Base-by-base conservation (phyloP, 2,113 vertebrate genomes). In the Odocoileus hemionus region DNA sequence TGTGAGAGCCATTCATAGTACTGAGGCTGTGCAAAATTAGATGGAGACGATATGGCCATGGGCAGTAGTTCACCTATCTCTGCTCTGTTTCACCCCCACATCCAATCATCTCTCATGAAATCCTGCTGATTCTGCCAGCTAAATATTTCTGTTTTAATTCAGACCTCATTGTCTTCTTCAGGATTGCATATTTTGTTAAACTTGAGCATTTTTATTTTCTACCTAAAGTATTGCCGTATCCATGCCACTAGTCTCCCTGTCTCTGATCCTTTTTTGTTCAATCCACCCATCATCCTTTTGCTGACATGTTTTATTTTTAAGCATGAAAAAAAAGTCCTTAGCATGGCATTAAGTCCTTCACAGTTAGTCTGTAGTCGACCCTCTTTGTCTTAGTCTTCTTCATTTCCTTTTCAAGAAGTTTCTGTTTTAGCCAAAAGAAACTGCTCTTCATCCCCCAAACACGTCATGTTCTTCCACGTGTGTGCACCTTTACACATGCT, bases 101-200 rank as follows among this genome's bases (percentile, higher is more conserved):
- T 3, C 52, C 25, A 3, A 2, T 30, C 30, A 12, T 17, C 10
- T 50, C 47, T 23, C 11, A 4, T 0, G 5, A 26, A 50, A 17
- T 10, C 55, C 50, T 50, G 43, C 21, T 30, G 3, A 52, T 45
- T 28, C 76, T 30, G 1, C 58, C 39, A 85, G 30, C 76, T 70
- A 30, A 47, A 23, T 19, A 16, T 19, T 15, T n/a, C 19, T n/a
- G 19, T 54, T 67, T 80, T 57, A 23, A 17, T 83, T 36, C 52
- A 17, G 55, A 15, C 89, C 78, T 52, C 78, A 6, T 3, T 67
- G 57, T 47, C 47, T n/a, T 88, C 43, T 78, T 95, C 6, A 16
- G 80, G 60, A 50, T 52, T 55, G 2, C 26, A 60, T 47, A 0
- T 87, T 92, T 52, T 67, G 39, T 2, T 7, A 82, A 52, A n/a